phyloP scores from a whole-genome alignment of 2,888 invertebrate genomes.

The Alloscopus bannaensis region DNA sequence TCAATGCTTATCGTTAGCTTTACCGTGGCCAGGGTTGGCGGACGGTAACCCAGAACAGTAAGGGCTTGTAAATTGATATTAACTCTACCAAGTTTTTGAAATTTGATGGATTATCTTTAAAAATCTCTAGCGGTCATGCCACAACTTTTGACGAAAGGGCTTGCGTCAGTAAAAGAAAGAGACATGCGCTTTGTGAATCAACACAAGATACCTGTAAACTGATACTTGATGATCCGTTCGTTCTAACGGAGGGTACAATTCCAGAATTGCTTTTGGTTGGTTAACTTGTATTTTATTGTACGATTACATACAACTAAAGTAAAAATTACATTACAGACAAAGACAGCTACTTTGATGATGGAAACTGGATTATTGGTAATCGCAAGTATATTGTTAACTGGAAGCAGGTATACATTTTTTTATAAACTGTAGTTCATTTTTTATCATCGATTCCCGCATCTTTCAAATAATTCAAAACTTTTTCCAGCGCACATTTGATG shows the following conservation, averaged over 20 bases:
- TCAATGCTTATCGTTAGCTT: constrained; percentile 8
- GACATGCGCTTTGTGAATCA: constrained; percentile 11
- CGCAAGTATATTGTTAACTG: constrained; percentile 14
- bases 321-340: not conserved
- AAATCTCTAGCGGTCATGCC: not conserved
- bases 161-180: not conserved
- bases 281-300: not conserved
- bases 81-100: not conserved
- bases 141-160: constrained; percentile 2
- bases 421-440: not conserved
- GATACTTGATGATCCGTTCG: not conserved
- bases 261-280: not conserved
- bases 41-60: too few species aligned
- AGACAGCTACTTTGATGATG: constrained; percentile 13
- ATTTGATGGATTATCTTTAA: not conserved
- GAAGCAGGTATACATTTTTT: not conserved
- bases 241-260: not conserved
- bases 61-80: not conserved
- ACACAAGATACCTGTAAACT: not conserved
- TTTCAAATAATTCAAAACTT: not conserved
- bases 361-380: constrained; percentile 21
- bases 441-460: not conserved
- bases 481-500: not conserved
- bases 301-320: not conserved
- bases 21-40: constrained; percentile 5